Evolutionary conservation across 2,113 vertebrate genomes (phyloP).

Genomic region (Cinclus mexicanus): DNA sequence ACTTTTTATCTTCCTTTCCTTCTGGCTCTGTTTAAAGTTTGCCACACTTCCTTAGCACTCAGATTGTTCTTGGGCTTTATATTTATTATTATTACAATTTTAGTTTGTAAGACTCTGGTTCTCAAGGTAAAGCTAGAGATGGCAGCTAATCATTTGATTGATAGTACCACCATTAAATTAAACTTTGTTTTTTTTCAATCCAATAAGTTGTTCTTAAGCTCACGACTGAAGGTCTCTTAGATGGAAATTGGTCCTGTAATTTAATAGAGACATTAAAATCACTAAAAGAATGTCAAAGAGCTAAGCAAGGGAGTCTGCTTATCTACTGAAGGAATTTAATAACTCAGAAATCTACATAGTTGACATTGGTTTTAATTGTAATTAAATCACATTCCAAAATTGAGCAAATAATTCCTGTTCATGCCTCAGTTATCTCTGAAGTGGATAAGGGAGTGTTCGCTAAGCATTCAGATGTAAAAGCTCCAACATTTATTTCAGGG

Average conservation of each 20-base stretch:
- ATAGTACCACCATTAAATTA: not conserved
- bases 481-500: not conserved
- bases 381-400: conserved; percentile 7
- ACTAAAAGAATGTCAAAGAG: not conserved
- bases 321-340: not conserved
- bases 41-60: not conserved
- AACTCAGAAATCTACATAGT: not conserved
- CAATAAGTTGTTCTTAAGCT: not conserved
- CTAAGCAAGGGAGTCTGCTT: not conserved
- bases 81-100: not conserved
- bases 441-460: not conserved
- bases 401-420: not conserved
- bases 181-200: not conserved
- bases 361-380: not conserved
- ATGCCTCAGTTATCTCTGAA: not conserved
- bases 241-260: not conserved
- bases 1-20: conserved; percentile 9
- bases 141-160: not conserved
- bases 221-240: not conserved
- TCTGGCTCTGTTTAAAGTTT: not conserved
- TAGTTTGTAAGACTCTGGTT: not conserved
- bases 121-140: not conserved
- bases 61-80: not conserved
- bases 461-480: not conserved
- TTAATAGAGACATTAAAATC: not conserved